Evolutionary conservation across 1,140 invertebrate genomes (phyloP).

Genomic region (Theocolax elegans): DNA sequence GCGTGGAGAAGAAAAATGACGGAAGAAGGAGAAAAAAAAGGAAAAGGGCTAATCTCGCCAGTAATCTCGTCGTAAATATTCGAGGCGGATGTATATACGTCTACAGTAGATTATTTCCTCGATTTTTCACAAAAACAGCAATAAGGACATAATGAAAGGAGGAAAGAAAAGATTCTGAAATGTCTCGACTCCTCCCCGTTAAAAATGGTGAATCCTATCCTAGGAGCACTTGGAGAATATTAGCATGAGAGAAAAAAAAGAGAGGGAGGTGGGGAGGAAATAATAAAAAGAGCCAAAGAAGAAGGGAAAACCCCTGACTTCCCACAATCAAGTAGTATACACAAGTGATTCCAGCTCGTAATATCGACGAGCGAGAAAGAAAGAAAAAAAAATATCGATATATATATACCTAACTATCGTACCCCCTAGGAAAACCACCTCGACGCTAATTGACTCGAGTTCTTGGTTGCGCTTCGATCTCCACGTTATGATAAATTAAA

Average conservation of each 20-base stretch:
- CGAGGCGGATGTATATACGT: no score
- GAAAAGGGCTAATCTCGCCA: neutral
- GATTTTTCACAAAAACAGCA: conserved; percentile 38
- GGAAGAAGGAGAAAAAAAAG: neutral
- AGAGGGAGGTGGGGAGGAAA: conserved; percentile 19
- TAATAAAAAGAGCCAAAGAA: conserved; percentile 36
- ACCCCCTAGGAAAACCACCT: neutral
- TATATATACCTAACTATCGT: neutral
- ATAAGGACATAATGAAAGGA: conserved; percentile 54
- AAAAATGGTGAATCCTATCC: conserved; percentile 40
- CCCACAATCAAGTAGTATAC: conserved; percentile 19
- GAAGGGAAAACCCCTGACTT: conserved; percentile 13
- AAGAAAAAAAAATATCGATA: conserved; percentile 1
- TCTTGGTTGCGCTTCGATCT: neutral
- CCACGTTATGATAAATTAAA: neutral
- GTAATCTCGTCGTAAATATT: conserved; percentile 25
- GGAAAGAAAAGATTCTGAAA: conserved; percentile 48
- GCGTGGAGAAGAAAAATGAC: neutral
- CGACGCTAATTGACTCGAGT: conserved; percentile 23
- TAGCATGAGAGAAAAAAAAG: conserved; percentile 47
- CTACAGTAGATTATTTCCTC: no score
- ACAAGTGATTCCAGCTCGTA: conserved; percentile 45
- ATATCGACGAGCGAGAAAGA: neutral
- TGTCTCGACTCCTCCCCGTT: conserved; percentile 2
- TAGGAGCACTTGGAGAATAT: conserved; percentile 44